A percentile compares a stretch with the other conserved stretches of the same genome.
phyloP scores from a whole-genome alignment of 2,797 vertebrate species.

The Catostomus latipinnis region DNA sequence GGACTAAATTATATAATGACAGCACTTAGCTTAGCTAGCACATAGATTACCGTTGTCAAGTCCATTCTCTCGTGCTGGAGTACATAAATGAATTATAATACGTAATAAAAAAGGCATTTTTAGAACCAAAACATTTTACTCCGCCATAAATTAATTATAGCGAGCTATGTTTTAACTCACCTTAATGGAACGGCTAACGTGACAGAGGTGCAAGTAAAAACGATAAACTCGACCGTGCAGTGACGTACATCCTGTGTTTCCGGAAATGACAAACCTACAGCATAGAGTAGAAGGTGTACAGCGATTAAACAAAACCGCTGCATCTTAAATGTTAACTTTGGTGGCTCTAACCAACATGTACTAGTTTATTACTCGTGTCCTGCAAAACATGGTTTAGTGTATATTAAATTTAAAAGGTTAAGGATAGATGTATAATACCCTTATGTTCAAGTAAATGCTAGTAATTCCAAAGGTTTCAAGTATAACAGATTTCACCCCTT shows the following conservation, averaged over 20 bases:
- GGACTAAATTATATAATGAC: background rate
- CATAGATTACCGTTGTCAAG: background rate
- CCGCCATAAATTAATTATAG: background rate
- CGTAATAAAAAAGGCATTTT: background rate
- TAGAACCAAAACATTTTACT: background rate
- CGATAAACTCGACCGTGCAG: constrained; percentile 9
- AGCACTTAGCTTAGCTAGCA: constrained; percentile 31
- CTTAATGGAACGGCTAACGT: constrained; percentile 9
- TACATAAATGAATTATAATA: background rate
- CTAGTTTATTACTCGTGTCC: too few species aligned
- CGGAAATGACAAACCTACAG: background rate
- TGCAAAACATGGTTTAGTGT: too few species aligned
- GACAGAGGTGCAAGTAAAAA: constrained; percentile 13
- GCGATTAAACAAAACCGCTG: background rate
- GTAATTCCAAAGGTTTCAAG: too few species aligned
- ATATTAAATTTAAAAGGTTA: too few species aligned
- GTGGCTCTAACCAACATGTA: too few species aligned
- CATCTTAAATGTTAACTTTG: too few species aligned
- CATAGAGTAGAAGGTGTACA: too few species aligned
- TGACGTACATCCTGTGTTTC: constrained; percentile 46
- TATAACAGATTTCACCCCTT: too few species aligned
- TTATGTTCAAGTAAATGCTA: too few species aligned
- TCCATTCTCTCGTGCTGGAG: background rate
- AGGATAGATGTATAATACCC: too few species aligned
- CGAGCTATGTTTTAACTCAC: constrained; percentile 2